Evolutionary conservation across 1,140 invertebrate genomes (phyloP).

Genomic region (Lordiphosa mommai): DNA sequence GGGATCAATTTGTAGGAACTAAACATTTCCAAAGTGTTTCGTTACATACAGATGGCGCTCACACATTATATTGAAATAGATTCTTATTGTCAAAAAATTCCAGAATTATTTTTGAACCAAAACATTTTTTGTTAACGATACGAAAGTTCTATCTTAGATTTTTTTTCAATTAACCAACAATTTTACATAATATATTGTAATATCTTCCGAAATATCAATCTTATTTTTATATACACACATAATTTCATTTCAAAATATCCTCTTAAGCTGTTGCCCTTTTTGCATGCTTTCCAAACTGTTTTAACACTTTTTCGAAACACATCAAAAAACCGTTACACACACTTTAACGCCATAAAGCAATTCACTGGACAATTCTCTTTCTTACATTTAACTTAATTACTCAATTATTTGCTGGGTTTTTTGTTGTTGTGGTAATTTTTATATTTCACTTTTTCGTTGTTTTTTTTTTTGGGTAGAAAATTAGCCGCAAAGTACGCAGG

Average conservation of each 20-base stretch:
- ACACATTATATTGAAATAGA: too few relatives aligned
- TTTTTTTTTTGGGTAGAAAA: slow-evolving; percentile 46
- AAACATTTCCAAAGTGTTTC: too few relatives aligned
- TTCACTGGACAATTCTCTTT: slow-evolving; percentile 23
- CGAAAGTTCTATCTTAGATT: too few relatives aligned
- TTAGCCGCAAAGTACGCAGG: slow-evolving; percentile 52
- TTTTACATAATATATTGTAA: too few relatives aligned
- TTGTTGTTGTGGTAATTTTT: slow-evolving; percentile 10
- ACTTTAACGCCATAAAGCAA: slow-evolving; percentile 11
- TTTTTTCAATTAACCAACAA: too few relatives aligned
- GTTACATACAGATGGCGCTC: too few relatives aligned
- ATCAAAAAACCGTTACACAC: slow-evolving; percentile 37
- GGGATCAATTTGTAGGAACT: too few relatives aligned
- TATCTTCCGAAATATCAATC: too few relatives aligned
- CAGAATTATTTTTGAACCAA: too few relatives aligned
- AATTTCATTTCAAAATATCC: too few relatives aligned
- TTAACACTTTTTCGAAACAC: background rate
- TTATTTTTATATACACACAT: background rate
- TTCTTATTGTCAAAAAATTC: too few relatives aligned
- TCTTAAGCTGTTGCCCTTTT: background rate
- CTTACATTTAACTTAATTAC: slow-evolving; percentile 47
- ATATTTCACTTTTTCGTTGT: slow-evolving; percentile 18
- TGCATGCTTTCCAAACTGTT: slow-evolving; percentile 22
- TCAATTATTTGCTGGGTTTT: slow-evolving; percentile 52
- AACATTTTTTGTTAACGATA: too few relatives aligned